Percentiles rank a stretch among this genome's conserved stretches.
phyloP scores from a whole-genome alignment of 2,888 invertebrate species.

The Apotomis betuletana region DNA sequence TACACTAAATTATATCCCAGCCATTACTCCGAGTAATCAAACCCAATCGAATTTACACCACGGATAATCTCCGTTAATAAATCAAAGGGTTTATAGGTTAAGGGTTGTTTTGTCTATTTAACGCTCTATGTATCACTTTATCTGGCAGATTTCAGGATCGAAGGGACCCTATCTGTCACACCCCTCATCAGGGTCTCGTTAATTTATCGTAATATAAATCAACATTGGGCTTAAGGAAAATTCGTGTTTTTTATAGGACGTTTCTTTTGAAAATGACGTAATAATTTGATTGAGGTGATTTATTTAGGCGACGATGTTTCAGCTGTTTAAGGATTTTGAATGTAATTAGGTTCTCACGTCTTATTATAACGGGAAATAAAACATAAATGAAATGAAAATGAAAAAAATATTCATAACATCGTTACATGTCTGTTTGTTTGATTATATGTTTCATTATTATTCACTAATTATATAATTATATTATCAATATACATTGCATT shows the following conservation, averaged over 20 bases:
- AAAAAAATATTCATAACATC: no score
- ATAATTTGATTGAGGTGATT: constrained; percentile 11
- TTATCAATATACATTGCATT: no score
- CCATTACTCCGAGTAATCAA: constrained; percentile 22
- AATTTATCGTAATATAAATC: constrained; percentile 37
- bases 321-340: not conserved
- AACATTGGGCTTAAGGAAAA: constrained; percentile 19
- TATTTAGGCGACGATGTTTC: not conserved
- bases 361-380: not conserved
- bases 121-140: constrained; percentile 33
- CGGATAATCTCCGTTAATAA: constrained; percentile 34
- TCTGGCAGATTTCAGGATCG: constrained; percentile 9
- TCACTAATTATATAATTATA: no score
- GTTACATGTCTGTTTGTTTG: no score
- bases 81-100: constrained; percentile 29
- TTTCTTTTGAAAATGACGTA: not conserved
- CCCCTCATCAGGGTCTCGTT: constrained; percentile 27
- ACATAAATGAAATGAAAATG: no score
- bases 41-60: constrained; percentile 26
- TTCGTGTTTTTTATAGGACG: constrained; percentile 13
- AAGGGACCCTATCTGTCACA: constrained; percentile 20
- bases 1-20: no score
- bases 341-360: not conserved
- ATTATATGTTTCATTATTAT: no score
- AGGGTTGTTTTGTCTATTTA: constrained; percentile 33